phyloP scores from a whole-genome alignment of 2,797 vertebrate genomes.

The Argyrosomus regius region DNA sequence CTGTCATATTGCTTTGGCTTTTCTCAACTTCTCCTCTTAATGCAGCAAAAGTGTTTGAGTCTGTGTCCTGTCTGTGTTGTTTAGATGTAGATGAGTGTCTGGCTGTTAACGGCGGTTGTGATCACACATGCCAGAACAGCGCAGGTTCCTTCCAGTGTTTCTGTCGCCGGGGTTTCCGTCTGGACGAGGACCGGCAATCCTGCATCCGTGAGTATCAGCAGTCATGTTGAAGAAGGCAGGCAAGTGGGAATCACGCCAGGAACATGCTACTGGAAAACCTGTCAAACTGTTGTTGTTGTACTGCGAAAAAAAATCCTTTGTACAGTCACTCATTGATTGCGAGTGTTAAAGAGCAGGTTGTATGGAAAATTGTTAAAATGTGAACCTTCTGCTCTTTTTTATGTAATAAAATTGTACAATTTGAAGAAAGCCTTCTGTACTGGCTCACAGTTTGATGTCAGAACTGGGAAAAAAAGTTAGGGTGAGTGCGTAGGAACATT shows the following conservation, averaged over 20 bases:
- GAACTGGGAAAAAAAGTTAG: background rate
- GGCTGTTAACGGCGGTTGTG: constrained; percentile 86
- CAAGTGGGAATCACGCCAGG: constrained; percentile 14
- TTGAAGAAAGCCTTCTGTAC: background rate
- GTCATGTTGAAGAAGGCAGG: constrained; percentile 19
- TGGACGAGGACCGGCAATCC: constrained; percentile 88
- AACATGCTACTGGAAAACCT: constrained; percentile 39
- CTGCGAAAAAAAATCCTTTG: constrained; percentile 20
- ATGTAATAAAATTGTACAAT: background rate
- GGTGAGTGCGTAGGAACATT: background rate
- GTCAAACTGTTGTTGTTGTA: background rate
- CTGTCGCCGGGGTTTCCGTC: constrained; percentile 88
- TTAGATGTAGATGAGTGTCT: constrained; percentile 94
- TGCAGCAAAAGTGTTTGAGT: constrained; percentile 10
- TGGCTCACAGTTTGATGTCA: constrained; percentile 5
- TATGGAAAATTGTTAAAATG: background rate
- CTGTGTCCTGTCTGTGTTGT: constrained; percentile 54
- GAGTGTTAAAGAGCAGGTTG: background rate
- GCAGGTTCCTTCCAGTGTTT: constrained; percentile 92
- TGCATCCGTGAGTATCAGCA: constrained; percentile 88
- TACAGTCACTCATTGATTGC: background rate
- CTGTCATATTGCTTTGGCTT: background rate
- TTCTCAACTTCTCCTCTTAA: background rate
- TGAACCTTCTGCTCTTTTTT: background rate
- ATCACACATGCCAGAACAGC: constrained; percentile 91